These are phyloP conservation scores for Liparis tanakae DNA, from an alignment of 2,797 vertebrate genomes.

Conservation along the genomic window DNA sequence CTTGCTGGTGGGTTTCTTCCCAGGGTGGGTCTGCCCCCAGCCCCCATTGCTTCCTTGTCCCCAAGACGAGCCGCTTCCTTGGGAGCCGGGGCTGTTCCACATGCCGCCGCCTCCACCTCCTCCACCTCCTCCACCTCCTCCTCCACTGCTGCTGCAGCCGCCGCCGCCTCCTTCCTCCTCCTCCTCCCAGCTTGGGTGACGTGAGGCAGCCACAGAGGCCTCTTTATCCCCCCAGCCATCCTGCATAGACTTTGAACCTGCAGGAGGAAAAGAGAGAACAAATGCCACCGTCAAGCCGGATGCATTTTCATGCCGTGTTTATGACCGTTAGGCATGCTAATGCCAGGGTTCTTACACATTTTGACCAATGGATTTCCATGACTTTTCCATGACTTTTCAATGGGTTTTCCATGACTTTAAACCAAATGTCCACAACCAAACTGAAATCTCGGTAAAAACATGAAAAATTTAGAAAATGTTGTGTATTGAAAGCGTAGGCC, in stretches of 20 bases:
- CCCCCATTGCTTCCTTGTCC: conserved; percentile 85
- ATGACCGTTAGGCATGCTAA: neutral
- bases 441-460: no score
- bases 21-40: conserved; percentile 91
- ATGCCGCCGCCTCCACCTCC: conserved; percentile 90
- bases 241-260: conserved; percentile 99
- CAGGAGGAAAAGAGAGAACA: conserved; percentile 6
- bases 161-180: conserved; percentile 90
- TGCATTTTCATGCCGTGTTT: neutral
- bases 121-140: conserved; percentile 92
- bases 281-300: neutral
- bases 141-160: conserved; percentile 91
- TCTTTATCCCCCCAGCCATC: conserved; percentile 97
- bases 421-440: no score
- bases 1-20: conserved; percentile 94
- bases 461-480: no score
- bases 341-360: no score
- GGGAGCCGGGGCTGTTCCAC: conserved; percentile 97
- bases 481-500: no score
- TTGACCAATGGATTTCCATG: no score
- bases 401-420: no score
- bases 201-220: conserved; percentile 89
- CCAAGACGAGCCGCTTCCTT: conserved; percentile 97
- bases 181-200: conserved; percentile 98
- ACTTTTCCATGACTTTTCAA: no score